phyloP scores from a whole-genome alignment of 1,140 invertebrate species.

The Halesus radiatus region DNA sequence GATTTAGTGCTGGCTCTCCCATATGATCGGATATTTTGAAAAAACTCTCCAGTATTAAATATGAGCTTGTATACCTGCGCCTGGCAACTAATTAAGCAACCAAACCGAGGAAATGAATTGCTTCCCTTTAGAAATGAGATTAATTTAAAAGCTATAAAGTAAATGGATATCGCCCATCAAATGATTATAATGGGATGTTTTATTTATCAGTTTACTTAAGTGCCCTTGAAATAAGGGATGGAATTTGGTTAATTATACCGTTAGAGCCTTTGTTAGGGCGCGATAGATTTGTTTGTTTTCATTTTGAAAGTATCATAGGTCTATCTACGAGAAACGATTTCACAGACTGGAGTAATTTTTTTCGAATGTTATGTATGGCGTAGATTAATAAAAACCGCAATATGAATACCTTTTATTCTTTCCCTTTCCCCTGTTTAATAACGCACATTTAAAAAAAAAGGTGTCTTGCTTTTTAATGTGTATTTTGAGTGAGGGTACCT shows the following conservation, averaged over 20 bases:
- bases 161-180: constrained; percentile 23
- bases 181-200: not conserved
- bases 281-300: not conserved
- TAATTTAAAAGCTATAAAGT: constrained; percentile 29
- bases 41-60: constrained; percentile 36
- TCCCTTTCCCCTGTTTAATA: too few relatives aligned
- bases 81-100: constrained; percentile 40
- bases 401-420: not conserved
- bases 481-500: too few relatives aligned
- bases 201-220: constrained; percentile 7
- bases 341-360: not conserved
- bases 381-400: not conserved
- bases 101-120: constrained; percentile 23
- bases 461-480: too few relatives aligned
- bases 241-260: not conserved
- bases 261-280: not conserved
- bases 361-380: not conserved
- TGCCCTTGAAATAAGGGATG: not conserved
- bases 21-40: constrained; percentile 26
- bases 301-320: not conserved
- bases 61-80: constrained; percentile 40
- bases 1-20: too few relatives aligned
- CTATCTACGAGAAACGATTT: not conserved
- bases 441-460: too few relatives aligned
- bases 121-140: constrained; percentile 20